Conservation (phyloP, 2,888 invertebrate genomes). For the Sarcophaga carnaria region DNA sequence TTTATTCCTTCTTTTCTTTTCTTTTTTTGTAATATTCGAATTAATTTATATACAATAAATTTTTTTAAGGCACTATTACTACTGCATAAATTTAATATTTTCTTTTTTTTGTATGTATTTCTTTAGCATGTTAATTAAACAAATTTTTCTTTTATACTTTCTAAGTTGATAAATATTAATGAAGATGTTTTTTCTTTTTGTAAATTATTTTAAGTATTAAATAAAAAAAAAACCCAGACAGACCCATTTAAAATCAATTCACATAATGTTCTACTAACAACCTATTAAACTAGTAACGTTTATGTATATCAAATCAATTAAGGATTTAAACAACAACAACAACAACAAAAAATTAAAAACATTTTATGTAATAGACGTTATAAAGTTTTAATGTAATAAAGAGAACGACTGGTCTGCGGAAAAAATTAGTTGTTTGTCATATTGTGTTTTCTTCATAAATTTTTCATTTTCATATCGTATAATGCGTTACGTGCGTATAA, state of each 20-base stretch:
- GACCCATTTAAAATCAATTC: constrained; percentile 24
- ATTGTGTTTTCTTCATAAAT: constrained; percentile 19
- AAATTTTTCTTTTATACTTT: constrained; percentile 15
- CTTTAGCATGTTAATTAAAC: constrained; percentile 22
- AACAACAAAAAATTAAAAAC: background rate
- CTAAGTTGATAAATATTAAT: background rate
- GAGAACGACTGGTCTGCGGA: constrained; percentile 58
- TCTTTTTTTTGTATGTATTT: constrained; percentile 3
- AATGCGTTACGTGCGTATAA: background rate
- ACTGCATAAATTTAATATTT: constrained; percentile 26
- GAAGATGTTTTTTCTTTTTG: constrained; percentile 22
- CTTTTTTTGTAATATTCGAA: constrained; percentile 24
- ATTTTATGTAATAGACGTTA: constrained; percentile 43
- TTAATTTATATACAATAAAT: constrained; percentile 12
- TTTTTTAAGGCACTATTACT: too few species aligned
- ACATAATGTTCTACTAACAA: constrained; percentile 32
- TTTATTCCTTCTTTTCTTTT: background rate
- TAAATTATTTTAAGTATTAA: constrained; percentile 50
- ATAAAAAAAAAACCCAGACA: constrained; percentile 21
- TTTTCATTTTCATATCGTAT: background rate
- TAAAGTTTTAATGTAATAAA: constrained; percentile 49
- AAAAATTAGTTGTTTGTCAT: constrained; percentile 41
- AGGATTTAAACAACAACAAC: constrained; percentile 15
- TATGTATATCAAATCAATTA: background rate
- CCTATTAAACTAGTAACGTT: background rate